Conservation (phyloP, 2,797 vertebrate species). For the Smutsia temminckii region DNA sequence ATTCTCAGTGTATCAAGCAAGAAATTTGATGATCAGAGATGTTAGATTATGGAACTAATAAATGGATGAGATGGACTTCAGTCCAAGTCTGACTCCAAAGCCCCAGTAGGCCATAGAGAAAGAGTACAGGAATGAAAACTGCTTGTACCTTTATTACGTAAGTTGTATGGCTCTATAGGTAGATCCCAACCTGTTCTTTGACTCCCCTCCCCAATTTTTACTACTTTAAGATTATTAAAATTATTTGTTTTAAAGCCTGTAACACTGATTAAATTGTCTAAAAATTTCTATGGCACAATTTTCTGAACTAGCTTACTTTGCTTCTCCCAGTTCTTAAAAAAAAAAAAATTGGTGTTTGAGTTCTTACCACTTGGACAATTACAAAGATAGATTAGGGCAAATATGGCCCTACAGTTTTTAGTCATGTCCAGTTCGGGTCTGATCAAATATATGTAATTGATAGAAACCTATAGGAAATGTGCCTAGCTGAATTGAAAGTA, state of each 20-base stretch:
- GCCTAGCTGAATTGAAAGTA: slow-evolving; percentile 51
- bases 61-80: not conserved
- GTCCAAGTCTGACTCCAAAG: not conserved
- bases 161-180: not conserved
- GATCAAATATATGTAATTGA: slow-evolving; percentile 56
- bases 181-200: not conserved
- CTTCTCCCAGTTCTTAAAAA: not conserved
- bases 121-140: fast-evolving
- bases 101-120: not conserved
- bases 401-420: slow-evolving; percentile 48
- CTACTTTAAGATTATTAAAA: not conserved
- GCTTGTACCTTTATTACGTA: not conserved
- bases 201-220: not conserved
- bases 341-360: not conserved
- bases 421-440: slow-evolving; percentile 8
- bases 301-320: not conserved
- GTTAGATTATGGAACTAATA: not conserved
- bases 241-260: not conserved
- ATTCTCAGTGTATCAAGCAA: not conserved
- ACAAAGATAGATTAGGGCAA: not conserved
- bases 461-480: slow-evolving; percentile 20
- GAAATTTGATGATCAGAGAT: not conserved
- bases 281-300: not conserved
- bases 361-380: not conserved
- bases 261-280: not conserved